These are phyloP conservation scores for Acropora tenuis DNA, from an alignment of 64 coral and sea anemone genomes.

Conservation along the genomic window DNA sequence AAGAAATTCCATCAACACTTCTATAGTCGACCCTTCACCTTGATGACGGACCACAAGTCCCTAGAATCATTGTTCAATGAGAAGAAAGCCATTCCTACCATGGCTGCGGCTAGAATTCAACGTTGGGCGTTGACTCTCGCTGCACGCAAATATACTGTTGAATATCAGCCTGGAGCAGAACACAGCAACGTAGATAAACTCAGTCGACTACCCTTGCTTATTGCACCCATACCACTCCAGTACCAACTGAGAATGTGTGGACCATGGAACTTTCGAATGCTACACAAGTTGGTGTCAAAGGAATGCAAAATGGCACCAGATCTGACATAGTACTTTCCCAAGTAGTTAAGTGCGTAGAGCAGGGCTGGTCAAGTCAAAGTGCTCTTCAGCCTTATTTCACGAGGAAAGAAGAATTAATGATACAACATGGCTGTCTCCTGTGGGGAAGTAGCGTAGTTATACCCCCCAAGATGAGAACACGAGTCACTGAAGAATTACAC, in stretches of 20 bases:
- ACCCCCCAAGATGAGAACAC: not conserved
- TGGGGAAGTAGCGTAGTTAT: slow-evolving; percentile 14
- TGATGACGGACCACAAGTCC: too few relatives aligned
- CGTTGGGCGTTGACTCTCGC: slow-evolving; percentile 9
- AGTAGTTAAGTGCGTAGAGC: not conserved
- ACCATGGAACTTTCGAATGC: not conserved
- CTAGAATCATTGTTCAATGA: too few relatives aligned
- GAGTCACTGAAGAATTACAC: not conserved
- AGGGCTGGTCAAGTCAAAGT: not conserved
- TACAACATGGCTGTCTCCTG: slow-evolving; percentile 16
- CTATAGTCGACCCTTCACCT: too few relatives aligned
- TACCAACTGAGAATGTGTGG: not conserved
- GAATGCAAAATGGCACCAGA: too few relatives aligned
- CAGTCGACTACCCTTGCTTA: not conserved
- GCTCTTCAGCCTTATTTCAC: not conserved
- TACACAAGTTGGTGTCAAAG: not conserved
- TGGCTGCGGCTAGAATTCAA: slow-evolving; percentile 6
- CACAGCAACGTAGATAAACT: slow-evolving; percentile 31
- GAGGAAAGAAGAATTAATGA: slow-evolving; percentile 9
- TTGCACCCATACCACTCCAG: not conserved
- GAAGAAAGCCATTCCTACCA: slow-evolving; percentile 3
- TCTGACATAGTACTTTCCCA: too few relatives aligned
- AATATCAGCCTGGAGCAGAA: not conserved
- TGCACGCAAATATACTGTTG: not conserved
- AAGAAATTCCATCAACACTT: too few relatives aligned